Conservation (phyloP, 2,797 vertebrate genomes). For the Acanthornis magna region DNA sequence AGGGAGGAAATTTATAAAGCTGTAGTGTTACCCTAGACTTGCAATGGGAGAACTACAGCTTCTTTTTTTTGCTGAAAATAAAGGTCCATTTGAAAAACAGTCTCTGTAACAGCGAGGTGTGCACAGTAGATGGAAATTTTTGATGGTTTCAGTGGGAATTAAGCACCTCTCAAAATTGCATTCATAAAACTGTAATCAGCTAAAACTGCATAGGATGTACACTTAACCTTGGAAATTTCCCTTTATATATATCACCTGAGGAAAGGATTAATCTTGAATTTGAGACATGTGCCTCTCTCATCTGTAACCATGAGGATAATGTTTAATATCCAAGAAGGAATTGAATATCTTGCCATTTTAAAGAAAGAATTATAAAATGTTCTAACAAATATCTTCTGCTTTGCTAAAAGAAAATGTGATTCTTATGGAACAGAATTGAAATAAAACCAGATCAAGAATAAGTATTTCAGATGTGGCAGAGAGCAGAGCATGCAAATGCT, state of each 20-base stretch:
- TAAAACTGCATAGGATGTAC: constrained; percentile 19
- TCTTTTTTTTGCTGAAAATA: not conserved
- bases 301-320: constrained; percentile 44
- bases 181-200: constrained; percentile 33
- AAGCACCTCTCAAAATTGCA: not conserved
- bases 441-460: constrained; percentile 12
- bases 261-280: constrained; percentile 59
- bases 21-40: not conserved
- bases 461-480: not conserved
- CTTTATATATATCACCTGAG: constrained; percentile 37
- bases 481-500: not conserved
- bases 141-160: constrained; percentile 23
- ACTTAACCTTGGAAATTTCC: constrained; percentile 51
- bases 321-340: constrained; percentile 34
- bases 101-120: not conserved
- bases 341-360: constrained; percentile 35
- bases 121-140: not conserved
- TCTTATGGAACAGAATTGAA: not conserved
- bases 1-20: not conserved
- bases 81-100: not conserved
- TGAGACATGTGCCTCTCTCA: not conserved
- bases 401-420: not conserved
- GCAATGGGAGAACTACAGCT: not conserved
- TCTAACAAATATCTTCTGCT: constrained; percentile 16
- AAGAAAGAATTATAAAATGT: constrained; percentile 47